These are phyloP conservation scores for Pseudolycoriella hygida DNA, from an alignment of 2,888 invertebrate genomes.

Conservation along the genomic window DNA sequence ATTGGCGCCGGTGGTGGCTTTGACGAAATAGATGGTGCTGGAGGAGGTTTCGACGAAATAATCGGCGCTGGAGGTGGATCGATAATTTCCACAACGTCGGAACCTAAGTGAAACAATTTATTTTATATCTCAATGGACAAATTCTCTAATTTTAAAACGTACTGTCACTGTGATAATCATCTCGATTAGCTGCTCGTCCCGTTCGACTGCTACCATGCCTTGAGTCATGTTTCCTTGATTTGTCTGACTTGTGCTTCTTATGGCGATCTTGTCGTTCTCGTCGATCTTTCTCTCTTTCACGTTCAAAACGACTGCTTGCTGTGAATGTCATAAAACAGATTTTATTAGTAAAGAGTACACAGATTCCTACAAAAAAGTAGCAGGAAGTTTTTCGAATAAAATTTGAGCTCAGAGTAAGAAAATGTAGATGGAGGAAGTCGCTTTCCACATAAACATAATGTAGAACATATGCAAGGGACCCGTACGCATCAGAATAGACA, in stretches of 20 bases:
- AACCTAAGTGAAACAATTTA: conserved; percentile 20
- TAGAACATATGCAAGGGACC: too few species aligned
- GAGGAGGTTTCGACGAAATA: conserved; percentile 14
- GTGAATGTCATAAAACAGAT: too few species aligned
- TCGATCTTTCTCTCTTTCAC: neutral
- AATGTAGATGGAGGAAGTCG: too few species aligned
- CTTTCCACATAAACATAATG: too few species aligned
- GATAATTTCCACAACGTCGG: conserved; percentile 29
- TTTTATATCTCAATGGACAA: neutral
- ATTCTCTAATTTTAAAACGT: conserved; percentile 12
- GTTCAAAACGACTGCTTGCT: neutral
- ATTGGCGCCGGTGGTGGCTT: conserved; percentile 13
- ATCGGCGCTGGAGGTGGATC: conserved; percentile 16
- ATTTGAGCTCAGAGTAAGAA: too few species aligned
- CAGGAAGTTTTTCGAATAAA: too few species aligned
- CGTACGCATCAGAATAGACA: too few species aligned
- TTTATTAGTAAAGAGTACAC: too few species aligned
- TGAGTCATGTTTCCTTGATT: neutral
- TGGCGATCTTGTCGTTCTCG: neutral
- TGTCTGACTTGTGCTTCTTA: neutral
- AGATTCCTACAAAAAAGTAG: too few species aligned
- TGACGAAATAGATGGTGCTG: conserved; percentile 22
- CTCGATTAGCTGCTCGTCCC: neutral
- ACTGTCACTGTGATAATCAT: conserved; percentile 28
- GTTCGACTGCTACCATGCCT: neutral